Evolutionary conservation across 2,113 vertebrate species (phyloP), one percentile per base, ranked within the genome.

Genomic region (Campylomormyrus numenius): DNA sequence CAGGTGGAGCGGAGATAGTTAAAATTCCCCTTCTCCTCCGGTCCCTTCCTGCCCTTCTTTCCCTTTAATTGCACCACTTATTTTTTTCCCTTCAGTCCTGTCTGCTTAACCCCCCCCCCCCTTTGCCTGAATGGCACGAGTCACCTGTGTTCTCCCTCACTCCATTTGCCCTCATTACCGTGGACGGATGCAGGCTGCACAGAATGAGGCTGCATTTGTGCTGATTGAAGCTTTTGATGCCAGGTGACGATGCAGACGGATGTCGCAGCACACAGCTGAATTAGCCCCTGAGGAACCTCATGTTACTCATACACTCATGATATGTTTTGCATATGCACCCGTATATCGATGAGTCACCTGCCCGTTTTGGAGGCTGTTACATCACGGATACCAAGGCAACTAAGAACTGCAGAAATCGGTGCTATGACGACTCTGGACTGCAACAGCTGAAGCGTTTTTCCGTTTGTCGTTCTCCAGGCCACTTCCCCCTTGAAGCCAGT

Each of bases 1-100:
- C 91, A 90, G 92, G 53, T 89, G 87, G 66, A 91, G 91, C 87
- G 74, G 89, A 92, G 52, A 92, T 85, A 92, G 92, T 92, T 93
- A 94, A 95, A 95, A 92, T 94, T 92, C 93, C 58, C 39, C 89
- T 89, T 89, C 84, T 88, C 24, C 74, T 42, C 74, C 4, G 0
- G 74, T 77, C 31, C 35, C 15, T 6, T 77, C 31, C 27, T 49
- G 21, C 53, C 90, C 88, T 88, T 56, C 90, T 88, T 93, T 91
- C 92, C 93, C 94, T 94, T 95, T 96, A 96, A 95, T 95, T 95
- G 93, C 93, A 92, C 95, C 95, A 95, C 95, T 95, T 95, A 94
- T 95, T 94, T 91, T 52, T 90, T 87, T 90, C 92, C 91, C 90
- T 92, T 90, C 66, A n/a, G 88, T 89, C 84, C 90, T 91, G 89